Conservation (phyloP, 2,113 vertebrate genomes). For the Leuciscus idus region DNA sequence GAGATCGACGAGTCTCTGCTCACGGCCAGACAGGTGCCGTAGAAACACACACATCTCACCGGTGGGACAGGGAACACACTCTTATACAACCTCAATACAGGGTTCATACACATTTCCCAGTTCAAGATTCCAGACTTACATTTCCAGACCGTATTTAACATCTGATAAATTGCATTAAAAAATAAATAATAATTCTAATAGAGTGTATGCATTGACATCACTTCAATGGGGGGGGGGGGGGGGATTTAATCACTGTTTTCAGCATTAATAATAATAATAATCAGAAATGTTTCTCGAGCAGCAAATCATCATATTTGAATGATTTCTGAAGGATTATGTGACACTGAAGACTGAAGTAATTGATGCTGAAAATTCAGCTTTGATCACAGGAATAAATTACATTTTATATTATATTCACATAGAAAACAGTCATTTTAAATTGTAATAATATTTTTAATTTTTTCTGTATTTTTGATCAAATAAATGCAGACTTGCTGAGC, state of each 20-base stretch:
- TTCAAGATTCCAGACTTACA: too few relatives aligned
- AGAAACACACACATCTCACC: too few relatives aligned
- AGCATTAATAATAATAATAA: too few relatives aligned
- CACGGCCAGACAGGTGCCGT: conserved; percentile 86
- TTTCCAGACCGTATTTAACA: too few relatives aligned
- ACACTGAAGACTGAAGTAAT: background rate
- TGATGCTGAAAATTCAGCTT: background rate
- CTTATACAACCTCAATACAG: too few relatives aligned
- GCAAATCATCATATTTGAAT: background rate
- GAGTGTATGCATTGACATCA: too few relatives aligned
- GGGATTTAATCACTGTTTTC: too few relatives aligned
- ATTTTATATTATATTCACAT: background rate
- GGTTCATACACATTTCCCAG: too few relatives aligned
- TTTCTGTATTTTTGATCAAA: background rate
- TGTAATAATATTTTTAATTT: background rate
- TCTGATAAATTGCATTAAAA: too few relatives aligned
- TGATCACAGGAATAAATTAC: background rate
- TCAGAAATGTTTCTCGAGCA: background rate
- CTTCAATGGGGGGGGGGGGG: too few relatives aligned
- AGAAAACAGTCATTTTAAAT: background rate
- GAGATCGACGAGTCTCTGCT: conserved; percentile 91
- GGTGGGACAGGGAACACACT: too few relatives aligned
- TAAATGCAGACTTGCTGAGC: background rate
- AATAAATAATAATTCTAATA: too few relatives aligned
- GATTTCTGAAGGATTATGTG: background rate